Base-by-base conservation (phyloP, 2,113 vertebrate species). In the Oreochromis niloticus region DNA sequence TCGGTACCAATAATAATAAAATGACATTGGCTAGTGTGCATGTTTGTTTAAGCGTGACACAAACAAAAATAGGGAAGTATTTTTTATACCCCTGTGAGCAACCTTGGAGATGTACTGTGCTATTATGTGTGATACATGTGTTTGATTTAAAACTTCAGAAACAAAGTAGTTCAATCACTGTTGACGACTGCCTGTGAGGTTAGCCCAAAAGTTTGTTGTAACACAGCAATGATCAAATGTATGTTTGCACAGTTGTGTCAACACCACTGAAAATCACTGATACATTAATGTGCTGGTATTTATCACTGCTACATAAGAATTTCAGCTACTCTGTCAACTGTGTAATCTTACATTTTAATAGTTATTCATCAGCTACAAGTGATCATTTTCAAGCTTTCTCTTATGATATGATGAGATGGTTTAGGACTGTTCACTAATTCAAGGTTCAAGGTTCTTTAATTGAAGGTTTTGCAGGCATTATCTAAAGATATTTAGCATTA, bases 181-280 rank as follows among this genome's bases (percentile, higher is more conserved):
- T 32, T 78, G 73, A 52, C 16, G 7, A 14, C 36, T 75, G 24
- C 6, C 59, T 43, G 41, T 59, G 82, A 89, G 13, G 43, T 66
- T 80, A 66, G 50, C 54, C 43, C 43, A 54, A 22, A 81, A 6
- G 79, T 56, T 78, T 78, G 73, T 78, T 78, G 46, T 78, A 85
- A 87, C 43, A 19, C 63, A 88, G 90, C 22, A 30, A 87, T 71
- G 75, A 87, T 55, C 9, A 79, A 82, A 54, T 63, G 79, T 61
- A 56, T 82, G 87, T 93, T 93, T 90, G 85, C 59, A 86, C 88
- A 71, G 61, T 85, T 91, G 78, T 81, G 79, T 88, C 92, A 83
- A 86, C 83, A 85, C 9, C 11, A 66, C 50, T 78, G 32, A 83
- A 56, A 83, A 39, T 75, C 78, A 78, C 83, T 63, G 50, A 79